Percentiles rank a stretch among this genome's conserved stretches.
Conservation (phyloP, 2,888 invertebrate genomes). For the Acleris sparsana region DNA sequence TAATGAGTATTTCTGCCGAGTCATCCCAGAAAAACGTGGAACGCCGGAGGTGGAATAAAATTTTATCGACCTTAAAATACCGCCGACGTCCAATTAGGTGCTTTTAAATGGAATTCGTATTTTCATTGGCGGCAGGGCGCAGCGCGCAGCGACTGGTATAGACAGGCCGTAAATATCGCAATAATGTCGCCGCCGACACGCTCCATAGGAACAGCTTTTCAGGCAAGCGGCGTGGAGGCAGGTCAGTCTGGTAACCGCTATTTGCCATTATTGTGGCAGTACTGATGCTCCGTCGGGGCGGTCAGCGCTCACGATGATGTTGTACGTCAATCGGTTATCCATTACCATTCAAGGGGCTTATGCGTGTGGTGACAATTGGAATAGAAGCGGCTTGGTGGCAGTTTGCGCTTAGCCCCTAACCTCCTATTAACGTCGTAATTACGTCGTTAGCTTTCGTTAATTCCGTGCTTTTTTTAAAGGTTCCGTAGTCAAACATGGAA, state of each 20-base stretch:
- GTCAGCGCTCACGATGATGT: no score
- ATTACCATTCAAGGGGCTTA: no score
- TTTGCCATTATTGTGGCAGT: background rate
- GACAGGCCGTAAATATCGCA: slow-evolving; percentile 43
- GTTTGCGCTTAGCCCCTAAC: no score
- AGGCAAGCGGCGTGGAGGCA: background rate
- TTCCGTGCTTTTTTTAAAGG: no score
- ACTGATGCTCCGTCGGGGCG: no score
- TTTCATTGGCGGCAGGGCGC: slow-evolving; percentile 37
- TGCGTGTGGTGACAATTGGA: no score
- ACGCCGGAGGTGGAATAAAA: slow-evolving; percentile 26
- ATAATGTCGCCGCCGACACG: slow-evolving; percentile 31
- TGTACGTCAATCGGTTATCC: no score
- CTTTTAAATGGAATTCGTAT: slow-evolving; percentile 40
- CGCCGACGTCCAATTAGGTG: slow-evolving; percentile 35
- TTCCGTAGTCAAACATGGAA: no score
- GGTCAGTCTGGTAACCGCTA: no score
- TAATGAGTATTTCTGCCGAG: slow-evolving; percentile 8
- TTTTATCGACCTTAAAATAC: slow-evolving; percentile 37
- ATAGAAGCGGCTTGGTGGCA: no score
- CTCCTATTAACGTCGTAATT: no score
- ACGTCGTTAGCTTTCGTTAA: no score
- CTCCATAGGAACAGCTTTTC: slow-evolving; percentile 26
- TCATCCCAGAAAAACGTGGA: slow-evolving; percentile 10
- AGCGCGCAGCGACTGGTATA: slow-evolving; percentile 38